A percentile compares a stretch with the other conserved stretches of the same genome.
These are phyloP conservation scores for Aegithalos caudatus DNA, from an alignment of 2,113 vertebrate species.

Conservation along the genomic window DNA sequence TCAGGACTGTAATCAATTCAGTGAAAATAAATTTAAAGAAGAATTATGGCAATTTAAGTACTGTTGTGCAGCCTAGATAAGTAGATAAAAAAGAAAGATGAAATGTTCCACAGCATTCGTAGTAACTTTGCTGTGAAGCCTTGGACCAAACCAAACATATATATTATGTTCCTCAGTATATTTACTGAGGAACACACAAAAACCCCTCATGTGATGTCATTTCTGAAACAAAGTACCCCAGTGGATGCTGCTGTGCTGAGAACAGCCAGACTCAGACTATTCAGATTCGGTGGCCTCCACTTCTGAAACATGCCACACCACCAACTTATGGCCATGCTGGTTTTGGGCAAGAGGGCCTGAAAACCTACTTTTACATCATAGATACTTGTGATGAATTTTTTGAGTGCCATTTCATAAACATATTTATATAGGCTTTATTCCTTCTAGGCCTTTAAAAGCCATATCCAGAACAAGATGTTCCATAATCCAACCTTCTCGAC, in stretches of 20 bases:
- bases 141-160: neutral
- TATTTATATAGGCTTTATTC: neutral
- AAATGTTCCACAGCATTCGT: neutral
- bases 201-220: neutral
- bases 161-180: neutral
- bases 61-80: neutral
- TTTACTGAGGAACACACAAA: neutral
- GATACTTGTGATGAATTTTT: neutral
- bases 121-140: neutral
- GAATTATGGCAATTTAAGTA: neutral
- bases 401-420: neutral
- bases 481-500: rapidly evolving
- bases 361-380: neutral
- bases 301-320: neutral
- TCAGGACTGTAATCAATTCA: neutral
- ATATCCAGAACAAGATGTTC: neutral
- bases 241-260: rapidly evolving
- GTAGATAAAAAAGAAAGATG: neutral
- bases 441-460: neutral
- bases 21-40: neutral
- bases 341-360: neutral
- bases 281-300: neutral
- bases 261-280: neutral
- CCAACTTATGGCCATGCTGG: neutral
- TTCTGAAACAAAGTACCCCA: neutral